Percentiles rank a stretch among this genome's conserved stretches.
phyloP scores from a whole-genome alignment of 2,113 vertebrate species.

The Malurus alboscapulatus region DNA sequence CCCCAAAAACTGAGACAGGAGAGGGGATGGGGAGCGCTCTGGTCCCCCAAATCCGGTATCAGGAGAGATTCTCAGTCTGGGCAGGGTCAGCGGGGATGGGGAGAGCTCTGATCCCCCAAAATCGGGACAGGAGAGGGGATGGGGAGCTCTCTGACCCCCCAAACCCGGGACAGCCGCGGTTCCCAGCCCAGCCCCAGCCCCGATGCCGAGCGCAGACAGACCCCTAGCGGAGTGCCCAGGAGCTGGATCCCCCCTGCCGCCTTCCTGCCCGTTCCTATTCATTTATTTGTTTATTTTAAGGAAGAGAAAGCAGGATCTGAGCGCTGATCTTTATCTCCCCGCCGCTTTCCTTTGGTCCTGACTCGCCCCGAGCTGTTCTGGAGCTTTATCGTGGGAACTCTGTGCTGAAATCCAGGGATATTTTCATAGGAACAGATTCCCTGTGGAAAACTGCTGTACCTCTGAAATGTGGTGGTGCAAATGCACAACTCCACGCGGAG shows the following conservation, averaged over 20 bases:
- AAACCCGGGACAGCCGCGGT: no score
- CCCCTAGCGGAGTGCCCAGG: constrained; percentile 32
- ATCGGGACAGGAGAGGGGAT: no score
- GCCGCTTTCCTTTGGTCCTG: constrained; percentile 23
- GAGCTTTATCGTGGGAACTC: not conserved
- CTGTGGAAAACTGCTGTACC: constrained; percentile 15
- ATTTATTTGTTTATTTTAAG: not conserved
- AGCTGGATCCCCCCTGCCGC: not conserved
- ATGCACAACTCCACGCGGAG: constrained; percentile 3
- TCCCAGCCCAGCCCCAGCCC: no score
- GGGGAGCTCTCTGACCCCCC: no score
- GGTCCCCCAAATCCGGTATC: no score
- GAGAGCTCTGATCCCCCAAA: no score
- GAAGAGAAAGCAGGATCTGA: not conserved
- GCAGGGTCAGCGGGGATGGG: no score
- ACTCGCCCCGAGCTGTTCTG: not conserved
- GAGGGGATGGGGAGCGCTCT: no score
- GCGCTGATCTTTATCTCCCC: not conserved
- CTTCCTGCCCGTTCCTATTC: accelerated
- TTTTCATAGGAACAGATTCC: not conserved
- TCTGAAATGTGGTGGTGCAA: constrained; percentile 43
- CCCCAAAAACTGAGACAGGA: no score
- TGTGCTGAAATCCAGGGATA: not conserved
- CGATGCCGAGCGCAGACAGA: constrained; percentile 13
- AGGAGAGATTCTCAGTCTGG: no score